These are phyloP conservation scores for Bemisia tabaci DNA, from an alignment of 1,140 invertebrate species.

Conservation along the genomic window DNA sequence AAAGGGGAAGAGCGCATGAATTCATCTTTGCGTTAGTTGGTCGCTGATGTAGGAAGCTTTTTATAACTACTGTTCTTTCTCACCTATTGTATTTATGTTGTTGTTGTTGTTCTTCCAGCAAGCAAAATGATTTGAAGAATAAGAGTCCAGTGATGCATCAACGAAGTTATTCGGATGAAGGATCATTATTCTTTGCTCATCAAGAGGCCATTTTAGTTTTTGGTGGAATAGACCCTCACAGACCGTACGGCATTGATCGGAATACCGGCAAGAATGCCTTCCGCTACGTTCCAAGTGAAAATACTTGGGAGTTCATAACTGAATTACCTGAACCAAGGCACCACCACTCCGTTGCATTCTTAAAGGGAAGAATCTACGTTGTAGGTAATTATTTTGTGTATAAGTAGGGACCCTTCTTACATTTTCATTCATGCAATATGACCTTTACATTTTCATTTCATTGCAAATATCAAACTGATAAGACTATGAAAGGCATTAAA, in stretches of 20 bases:
- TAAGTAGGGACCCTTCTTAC: no score
- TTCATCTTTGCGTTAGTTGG: no score
- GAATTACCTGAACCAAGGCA: conserved; percentile 43
- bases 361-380: conserved; percentile 38
- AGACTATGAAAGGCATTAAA: no score
- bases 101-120: no score
- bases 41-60: no score
- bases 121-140: neutral
- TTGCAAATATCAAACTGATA: no score
- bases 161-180: neutral
- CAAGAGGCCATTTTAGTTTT: conserved; percentile 41
- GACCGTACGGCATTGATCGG: conserved; percentile 31
- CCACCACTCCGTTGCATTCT: conserved; percentile 40
- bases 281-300: conserved; percentile 37
- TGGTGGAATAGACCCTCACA: conserved; percentile 43
- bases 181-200: conserved; percentile 36
- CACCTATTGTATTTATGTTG: no score
- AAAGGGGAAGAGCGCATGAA: no score
- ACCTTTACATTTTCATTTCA: no score
- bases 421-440: no score
- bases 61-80: no score
- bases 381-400: conserved; percentile 28
- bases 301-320: conserved; percentile 41
- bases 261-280: conserved; percentile 42
- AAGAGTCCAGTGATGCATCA: conserved; percentile 7